A percentile compares a stretch with the other conserved stretches of the same genome.
phyloP scores from a whole-genome alignment of 2,797 vertebrate genomes.

The Pangasius djambal region DNA sequence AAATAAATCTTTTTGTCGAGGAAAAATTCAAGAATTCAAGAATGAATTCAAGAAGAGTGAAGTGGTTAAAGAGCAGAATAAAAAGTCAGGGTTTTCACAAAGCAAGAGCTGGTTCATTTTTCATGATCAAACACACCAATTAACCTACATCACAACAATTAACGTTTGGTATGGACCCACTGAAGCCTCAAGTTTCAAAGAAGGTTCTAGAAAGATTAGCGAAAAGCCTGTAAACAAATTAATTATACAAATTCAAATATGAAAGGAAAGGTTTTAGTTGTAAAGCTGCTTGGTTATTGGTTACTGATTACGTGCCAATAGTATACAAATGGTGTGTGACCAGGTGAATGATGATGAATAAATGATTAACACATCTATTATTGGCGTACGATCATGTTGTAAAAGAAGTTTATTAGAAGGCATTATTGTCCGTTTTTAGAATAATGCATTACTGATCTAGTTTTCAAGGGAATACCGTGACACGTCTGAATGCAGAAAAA shows the following conservation, averaged over 20 bases:
- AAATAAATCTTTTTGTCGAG: not conserved
- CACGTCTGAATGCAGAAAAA: conserved; percentile 67
- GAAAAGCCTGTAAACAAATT: not conserved
- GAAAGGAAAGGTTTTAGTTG: not conserved
- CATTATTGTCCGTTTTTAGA: not conserved
- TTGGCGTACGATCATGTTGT: not conserved
- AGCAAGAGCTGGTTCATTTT: not conserved
- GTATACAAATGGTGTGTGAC: not conserved
- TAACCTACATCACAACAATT: not conserved
- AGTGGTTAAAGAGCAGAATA: not conserved
- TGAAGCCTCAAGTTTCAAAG: not conserved
- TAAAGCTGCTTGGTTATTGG: not conserved
- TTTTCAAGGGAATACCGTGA: not conserved
- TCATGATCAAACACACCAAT: not conserved
- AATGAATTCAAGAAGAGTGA: not conserved
- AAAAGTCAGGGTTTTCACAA: not conserved
- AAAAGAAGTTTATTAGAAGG: not conserved
- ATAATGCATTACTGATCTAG: not conserved
- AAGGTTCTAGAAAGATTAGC: not conserved
- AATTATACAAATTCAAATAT: not conserved
- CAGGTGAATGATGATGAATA: not conserved
- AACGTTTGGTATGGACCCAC: not conserved
- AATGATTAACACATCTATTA: too few relatives aligned
- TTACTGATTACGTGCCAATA: not conserved
- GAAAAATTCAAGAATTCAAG: not conserved